Evolutionary conservation across 2,113 vertebrate species (phyloP).

Genomic region (Tonatia bakeri): DNA sequence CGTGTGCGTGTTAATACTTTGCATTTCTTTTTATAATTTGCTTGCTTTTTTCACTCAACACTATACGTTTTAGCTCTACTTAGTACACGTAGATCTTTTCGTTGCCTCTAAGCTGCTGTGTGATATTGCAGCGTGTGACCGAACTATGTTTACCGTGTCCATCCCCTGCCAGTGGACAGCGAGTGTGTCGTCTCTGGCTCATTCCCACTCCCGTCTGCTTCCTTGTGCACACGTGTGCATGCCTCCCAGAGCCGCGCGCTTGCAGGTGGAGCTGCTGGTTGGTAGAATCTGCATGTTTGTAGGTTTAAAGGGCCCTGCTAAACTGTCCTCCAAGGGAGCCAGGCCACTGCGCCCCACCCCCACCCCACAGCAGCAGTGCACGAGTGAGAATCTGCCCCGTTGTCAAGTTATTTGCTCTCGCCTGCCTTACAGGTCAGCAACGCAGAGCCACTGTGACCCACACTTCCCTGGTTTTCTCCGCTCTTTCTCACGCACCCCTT

Average conservation of each 20-base stretch:
- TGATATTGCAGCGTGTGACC: background rate
- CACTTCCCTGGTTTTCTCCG: background rate
- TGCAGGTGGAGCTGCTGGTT: background rate
- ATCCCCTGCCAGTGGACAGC: background rate
- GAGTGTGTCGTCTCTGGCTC: background rate
- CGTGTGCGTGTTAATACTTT: background rate
- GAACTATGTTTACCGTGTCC: background rate
- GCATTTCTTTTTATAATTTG: background rate
- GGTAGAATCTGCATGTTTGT: background rate
- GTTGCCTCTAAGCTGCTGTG: background rate
- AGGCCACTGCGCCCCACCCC: background rate
- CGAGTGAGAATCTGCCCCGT: background rate
- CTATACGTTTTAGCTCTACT: background rate
- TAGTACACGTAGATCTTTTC: background rate
- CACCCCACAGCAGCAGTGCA: background rate
- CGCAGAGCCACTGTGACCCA: background rate
- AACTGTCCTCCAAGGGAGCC: background rate
- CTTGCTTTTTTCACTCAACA: background rate
- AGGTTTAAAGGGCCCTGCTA: background rate
- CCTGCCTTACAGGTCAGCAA: background rate
- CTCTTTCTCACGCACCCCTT: background rate
- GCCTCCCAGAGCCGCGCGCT: background rate
- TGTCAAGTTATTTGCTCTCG: background rate
- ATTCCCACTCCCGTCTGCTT: background rate
- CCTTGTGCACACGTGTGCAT: fast-evolving